Evolutionary conservation across 2,113 vertebrate species (phyloP).

Genomic region (Hydrolagus affinis): DNA sequence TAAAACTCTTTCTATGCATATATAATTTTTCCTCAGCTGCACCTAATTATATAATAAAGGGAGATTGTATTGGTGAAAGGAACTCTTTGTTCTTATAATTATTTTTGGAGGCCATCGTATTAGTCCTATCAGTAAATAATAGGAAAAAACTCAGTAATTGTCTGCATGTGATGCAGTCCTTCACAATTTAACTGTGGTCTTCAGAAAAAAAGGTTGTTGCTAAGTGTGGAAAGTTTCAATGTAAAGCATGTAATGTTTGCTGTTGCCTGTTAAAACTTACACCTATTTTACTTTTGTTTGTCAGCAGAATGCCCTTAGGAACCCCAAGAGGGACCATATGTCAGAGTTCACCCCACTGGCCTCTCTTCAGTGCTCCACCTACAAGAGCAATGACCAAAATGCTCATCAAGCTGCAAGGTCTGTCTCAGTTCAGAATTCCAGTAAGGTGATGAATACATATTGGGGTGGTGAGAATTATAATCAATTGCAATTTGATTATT

Average conservation of each 20-base stretch:
- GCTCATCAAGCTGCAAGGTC: slow-evolving; percentile 59
- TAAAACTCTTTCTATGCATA: no score
- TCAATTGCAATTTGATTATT: slow-evolving; percentile 58
- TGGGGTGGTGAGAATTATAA: slow-evolving; percentile 62
- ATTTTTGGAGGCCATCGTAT: no score
- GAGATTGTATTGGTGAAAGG: no score
- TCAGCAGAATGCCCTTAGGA: slow-evolving; percentile 61
- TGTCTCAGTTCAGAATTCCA: slow-evolving; percentile 57
- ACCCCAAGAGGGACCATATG: slow-evolving; percentile 54
- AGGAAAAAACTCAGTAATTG: no score
- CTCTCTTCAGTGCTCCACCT: slow-evolving; percentile 56
- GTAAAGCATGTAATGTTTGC: slow-evolving; percentile 3
- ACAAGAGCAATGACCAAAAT: slow-evolving; percentile 53
- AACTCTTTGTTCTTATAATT: no score
- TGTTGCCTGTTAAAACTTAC: background rate
- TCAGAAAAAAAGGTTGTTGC: background rate
- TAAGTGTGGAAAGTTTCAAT: slow-evolving; percentile 35
- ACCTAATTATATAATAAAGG: no score
- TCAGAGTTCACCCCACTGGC: slow-evolving; percentile 71
- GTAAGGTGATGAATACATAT: slow-evolving; percentile 63
- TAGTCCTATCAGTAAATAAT: no score
- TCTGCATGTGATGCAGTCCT: no score
- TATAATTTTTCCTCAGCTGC: no score
- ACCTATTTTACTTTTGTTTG: slow-evolving; percentile 31
- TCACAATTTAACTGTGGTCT: no score